A percentile compares a stretch with the other conserved stretches of the same genome.
Conservation (phyloP, 1,140 invertebrate species). For the Drosophila rhopaloa region DNA sequence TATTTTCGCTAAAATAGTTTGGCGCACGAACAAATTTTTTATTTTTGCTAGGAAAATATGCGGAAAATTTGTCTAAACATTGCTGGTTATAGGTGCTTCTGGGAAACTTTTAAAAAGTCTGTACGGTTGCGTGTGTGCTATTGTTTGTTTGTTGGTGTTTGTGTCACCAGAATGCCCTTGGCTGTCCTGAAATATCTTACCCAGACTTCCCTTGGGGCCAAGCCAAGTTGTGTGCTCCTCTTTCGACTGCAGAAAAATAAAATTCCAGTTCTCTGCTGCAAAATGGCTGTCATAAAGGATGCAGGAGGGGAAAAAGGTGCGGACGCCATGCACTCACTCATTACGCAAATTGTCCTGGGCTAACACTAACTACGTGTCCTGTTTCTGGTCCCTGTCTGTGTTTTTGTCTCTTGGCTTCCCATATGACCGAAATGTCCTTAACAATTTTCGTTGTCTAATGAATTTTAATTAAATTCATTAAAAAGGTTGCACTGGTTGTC, state of each 20-base stretch:
- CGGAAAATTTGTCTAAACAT: conserved; percentile 64
- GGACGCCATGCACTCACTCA: conserved; percentile 47
- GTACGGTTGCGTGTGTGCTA: conserved; percentile 5
- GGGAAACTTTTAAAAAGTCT: conserved; percentile 20
- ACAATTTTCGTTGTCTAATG: conserved; percentile 43
- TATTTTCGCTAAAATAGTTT: conserved; percentile 68
- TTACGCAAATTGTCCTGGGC: conserved; percentile 75
- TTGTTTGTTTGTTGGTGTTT: conserved; percentile 17
- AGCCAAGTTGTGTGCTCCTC: conserved; percentile 11
- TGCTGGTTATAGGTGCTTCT: conserved; percentile 40
- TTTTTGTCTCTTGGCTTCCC: conserved; percentile 28
- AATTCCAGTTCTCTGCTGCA: conserved; percentile 17
- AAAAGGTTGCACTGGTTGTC: conserved; percentile 26
- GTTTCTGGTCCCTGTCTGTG: neutral
- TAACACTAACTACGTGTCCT: conserved; percentile 36
- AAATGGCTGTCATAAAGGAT: conserved; percentile 2
- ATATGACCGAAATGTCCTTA: conserved; percentile 35
- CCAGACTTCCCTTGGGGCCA: conserved; percentile 5
- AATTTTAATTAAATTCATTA: conserved; percentile 81
- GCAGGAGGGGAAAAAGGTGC: neutral
- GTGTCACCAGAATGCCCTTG: conserved; percentile 25
- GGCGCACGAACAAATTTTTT: conserved; percentile 31
- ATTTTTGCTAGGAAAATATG: conserved; percentile 37
- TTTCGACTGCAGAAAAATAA: conserved; percentile 21
- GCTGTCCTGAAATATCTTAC: conserved; percentile 9